Base-by-base conservation (phyloP, 2,797 vertebrate genomes). In the Calcarius lapponicus region DNA sequence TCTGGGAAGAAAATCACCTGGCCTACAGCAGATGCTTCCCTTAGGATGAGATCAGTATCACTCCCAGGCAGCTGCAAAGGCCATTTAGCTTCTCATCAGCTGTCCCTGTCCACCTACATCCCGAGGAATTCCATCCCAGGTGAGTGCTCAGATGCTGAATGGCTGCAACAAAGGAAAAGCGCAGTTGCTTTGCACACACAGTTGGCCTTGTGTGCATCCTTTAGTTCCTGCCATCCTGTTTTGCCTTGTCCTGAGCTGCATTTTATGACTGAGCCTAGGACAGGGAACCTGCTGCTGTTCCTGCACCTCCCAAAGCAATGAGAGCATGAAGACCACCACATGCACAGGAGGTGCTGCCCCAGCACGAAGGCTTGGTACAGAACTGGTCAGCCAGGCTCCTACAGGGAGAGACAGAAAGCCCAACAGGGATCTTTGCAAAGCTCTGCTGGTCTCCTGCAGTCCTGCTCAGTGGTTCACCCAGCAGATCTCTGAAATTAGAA, bases 1-100 rank as follows among this genome's bases (percentile, higher is more conserved):
- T 80, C 62, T 92, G 45, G 32, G 38, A 62, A 82, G 65, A 66
- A 89, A 67, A 92, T 62, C 56, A 88, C 78, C 83, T 67, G 71
- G 78, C 48, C 86, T 64, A 42, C 32, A 86, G 83, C 93, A 95
- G 74, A 94, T 85, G 38, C 45, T n/a, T 81, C 72, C 83, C 90
- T 80, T 67, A 60, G 60, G 78, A 92, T 36, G 67, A 95, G 92
- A 95, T 92, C 64, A 56, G 36, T 95, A 95, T 88, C 42, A 0
- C 26, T 79, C 54, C 66, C 62, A 17, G 50, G 64, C 76, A 93
- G 88, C 90, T 93, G 88, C 13, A 1, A 54, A 90, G 88, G 42
- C 58, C 78, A 73, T 92, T 80, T 84, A 76, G 74, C 53, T 64
- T 64, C 67, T 85, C 40, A 64, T 60, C 57, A 67, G 79, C 74